A percentile compares a stretch with the other conserved stretches of the same genome.
Conservation (phyloP, 2,797 vertebrate genomes). For the Danionella dracula region DNA sequence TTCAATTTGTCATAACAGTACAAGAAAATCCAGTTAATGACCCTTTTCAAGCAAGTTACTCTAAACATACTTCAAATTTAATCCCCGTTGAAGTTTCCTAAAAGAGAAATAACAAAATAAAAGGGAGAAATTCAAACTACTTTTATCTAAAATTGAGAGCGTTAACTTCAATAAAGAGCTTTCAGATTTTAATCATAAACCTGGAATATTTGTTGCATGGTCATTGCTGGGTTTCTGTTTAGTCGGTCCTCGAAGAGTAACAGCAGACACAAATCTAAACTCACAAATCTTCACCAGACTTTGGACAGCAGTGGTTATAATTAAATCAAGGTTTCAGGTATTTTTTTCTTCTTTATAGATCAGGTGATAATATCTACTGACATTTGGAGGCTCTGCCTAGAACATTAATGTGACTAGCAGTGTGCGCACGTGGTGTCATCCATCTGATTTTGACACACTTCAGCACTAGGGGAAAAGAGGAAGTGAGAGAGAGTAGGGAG, state of each 20-base stretch:
- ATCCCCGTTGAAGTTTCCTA: too few species aligned
- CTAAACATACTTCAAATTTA: too few species aligned
- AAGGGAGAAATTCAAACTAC: too few species aligned
- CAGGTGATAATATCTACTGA: conserved; percentile 72
- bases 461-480: conserved; percentile 2
- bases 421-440: conserved; percentile 60
- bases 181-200: too few species aligned
- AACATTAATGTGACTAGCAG: conserved; percentile 65
- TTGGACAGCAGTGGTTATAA: conserved; percentile 60
- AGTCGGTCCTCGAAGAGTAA: conserved; percentile 59
- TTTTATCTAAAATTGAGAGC: too few species aligned
- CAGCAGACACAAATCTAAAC: conserved; percentile 50
- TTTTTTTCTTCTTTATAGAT: conserved; percentile 67
- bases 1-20: too few species aligned
- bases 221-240: not conserved
- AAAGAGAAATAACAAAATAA: too few species aligned
- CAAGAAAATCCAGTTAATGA: too few species aligned
- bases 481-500: conserved; percentile 4
- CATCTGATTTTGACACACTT: conserved; percentile 50
- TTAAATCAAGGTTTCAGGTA: conserved; percentile 60
- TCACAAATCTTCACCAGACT: conserved; percentile 49
- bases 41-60: too few species aligned
- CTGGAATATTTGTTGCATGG: too few species aligned
- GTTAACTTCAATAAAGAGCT: too few species aligned
- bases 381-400: conserved; percentile 60